Base-by-base conservation (phyloP, 2,888 invertebrate genomes). In the Coelinius sp. region DNA sequence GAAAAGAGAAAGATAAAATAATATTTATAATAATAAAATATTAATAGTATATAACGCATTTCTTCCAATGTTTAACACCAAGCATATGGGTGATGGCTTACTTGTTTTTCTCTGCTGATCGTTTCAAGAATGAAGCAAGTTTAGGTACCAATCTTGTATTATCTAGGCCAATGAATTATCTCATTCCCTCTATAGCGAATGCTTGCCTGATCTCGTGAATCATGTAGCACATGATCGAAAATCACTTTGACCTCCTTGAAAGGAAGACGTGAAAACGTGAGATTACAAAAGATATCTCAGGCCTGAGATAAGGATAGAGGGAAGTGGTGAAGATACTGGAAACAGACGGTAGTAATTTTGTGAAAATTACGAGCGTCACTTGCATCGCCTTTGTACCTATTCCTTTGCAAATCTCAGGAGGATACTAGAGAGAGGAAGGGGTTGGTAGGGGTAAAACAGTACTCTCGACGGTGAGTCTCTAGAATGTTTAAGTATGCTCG, bases 321-420 rank as follows among this genome's bases (percentile, higher is more conserved):
- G 1, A 49, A 20, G 46, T 49, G 20, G 46, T 49, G 20, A 49
- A 49, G 46, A 49, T 17, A 20, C 20, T 49, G 20, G 3, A 49
- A 17, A 17, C 46, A 49, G 46, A 49, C 46, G 17, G 46, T 49
- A 49, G 46, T 49, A 49, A 49, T 49, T 49, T 49, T 14, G 46
- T 49, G 46, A 49, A 49, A 49, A 49, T 49, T 49, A 49, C 46
- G 46, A 49, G 46, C 46, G 46, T 49, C 46, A 49, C 17, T 49
- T 49, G 46, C 46, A 49, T 49, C 46, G 46, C 46, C 46, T 49
- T 49, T 49, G 46, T 49, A 20, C 20, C 46, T 49, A 49, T 20
- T 49, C 46, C 46, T 49, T 14, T 8, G 46, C 20, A 49, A 17
- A 49, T 49, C 46, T 49, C 46, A 49, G 5, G 46, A 49, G 20